phyloP scores from a whole-genome alignment of 2,797 vertebrate genomes.

The Discoglossus pictus region DNA sequence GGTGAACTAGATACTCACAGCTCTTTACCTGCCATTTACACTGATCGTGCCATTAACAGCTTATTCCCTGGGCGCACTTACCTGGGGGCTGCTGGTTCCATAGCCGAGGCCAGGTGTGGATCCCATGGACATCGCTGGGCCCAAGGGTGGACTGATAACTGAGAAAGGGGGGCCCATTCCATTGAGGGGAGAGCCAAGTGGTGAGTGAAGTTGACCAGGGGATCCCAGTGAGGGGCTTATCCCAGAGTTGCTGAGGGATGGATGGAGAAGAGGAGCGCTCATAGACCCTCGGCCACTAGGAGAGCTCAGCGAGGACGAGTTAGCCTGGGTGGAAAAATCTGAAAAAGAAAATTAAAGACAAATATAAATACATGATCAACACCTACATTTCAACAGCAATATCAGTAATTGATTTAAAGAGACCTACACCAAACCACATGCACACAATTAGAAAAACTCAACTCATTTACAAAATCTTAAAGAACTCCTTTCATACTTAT shows the following conservation, averaged over 20 bases:
- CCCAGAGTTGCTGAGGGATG: slow-evolving; percentile 73
- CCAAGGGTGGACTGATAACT: slow-evolving; percentile 96
- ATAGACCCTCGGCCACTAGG: slow-evolving; percentile 85
- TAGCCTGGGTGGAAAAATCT: slow-evolving; percentile 89
- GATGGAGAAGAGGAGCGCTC: slow-evolving; percentile 78
- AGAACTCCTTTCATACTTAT: no score
- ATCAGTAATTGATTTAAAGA: no score
- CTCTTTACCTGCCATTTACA: no score
- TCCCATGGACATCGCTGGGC: slow-evolving; percentile 83
- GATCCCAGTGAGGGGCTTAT: slow-evolving; percentile 86
- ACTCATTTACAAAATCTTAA: no score
- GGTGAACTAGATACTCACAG: no score
- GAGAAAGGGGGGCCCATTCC: slow-evolving; percentile 85
- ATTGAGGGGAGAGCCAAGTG: slow-evolving; percentile 86
- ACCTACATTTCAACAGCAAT: no score
- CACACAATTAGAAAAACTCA: no score
- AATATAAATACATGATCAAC: no score
- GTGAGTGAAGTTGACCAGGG: slow-evolving; percentile 86
- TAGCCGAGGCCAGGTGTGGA: slow-evolving; percentile 87
- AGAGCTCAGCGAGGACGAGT: slow-evolving; percentile 83
- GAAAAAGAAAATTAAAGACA: slow-evolving; percentile 51
- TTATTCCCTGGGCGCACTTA: slow-evolving; percentile 60
- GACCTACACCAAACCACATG: no score
- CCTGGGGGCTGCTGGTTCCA: slow-evolving; percentile 91
- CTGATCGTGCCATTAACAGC: slow-evolving; percentile 5